A percentile compares a stretch with the other conserved stretches of the same genome.
phyloP scores from a whole-genome alignment of 2,797 vertebrate species.

The Catharus ustulatus region DNA sequence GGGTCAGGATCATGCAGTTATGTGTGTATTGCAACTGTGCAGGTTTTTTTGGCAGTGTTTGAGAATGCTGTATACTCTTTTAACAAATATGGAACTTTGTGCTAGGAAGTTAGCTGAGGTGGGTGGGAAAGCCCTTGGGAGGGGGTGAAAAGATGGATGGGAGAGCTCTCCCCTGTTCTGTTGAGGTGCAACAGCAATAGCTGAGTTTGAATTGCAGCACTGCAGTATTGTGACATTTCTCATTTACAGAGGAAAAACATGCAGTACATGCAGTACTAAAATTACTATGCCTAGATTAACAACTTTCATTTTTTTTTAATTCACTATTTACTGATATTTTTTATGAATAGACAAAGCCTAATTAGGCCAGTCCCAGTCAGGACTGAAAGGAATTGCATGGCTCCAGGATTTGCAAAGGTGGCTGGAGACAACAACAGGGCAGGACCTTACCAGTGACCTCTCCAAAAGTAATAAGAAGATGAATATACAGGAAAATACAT shows the following conservation, averaged over 20 bases:
- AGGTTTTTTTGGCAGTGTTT: background rate
- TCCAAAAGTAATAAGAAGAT: background rate
- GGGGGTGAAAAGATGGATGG: background rate
- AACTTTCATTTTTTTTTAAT: background rate
- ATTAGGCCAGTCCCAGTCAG: background rate
- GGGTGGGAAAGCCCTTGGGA: background rate
- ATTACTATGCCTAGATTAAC: background rate
- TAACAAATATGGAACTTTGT: background rate
- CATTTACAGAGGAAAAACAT: background rate
- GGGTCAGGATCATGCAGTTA: background rate
- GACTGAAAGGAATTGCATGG: background rate
- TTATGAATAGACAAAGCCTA: background rate
- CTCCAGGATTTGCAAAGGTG: background rate
- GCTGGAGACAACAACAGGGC: background rate
- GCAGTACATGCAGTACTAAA: background rate
- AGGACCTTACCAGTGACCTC: background rate
- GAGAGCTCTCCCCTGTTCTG: fast-evolving
- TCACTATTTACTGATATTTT: background rate
- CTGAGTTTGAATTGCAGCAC: background rate
- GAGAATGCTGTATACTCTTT: background rate
- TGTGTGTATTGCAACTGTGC: background rate
- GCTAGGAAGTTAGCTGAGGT: background rate
- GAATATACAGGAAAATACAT: background rate
- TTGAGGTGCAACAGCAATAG: background rate
- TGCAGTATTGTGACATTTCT: background rate